Evolutionary conservation across 1,140 invertebrate species (phyloP).

Genomic region (Centruroides vittatus): DNA sequence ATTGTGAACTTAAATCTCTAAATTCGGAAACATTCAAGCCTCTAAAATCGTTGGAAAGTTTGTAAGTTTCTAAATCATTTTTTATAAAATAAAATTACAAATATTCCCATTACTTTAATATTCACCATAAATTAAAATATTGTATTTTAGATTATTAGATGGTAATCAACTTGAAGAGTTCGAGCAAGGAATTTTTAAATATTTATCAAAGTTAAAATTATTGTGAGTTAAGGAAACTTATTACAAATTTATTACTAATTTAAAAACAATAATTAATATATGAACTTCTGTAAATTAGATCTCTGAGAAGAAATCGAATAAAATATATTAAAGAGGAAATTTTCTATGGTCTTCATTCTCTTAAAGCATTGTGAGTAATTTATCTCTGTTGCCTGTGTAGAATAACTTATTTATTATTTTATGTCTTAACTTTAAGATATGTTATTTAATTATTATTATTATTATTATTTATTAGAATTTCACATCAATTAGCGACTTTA

Average conservation of each 20-base stretch:
- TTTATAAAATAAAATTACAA: background rate
- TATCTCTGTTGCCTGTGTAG: no score
- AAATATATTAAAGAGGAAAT: background rate
- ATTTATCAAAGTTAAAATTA: background rate
- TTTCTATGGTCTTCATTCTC: background rate
- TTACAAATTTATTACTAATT: background rate
- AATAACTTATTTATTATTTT: no score
- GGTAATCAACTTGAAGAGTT: conserved; percentile 1
- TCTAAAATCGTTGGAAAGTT: conserved; percentile 14
- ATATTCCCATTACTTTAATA: background rate
- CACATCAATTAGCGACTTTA: no score
- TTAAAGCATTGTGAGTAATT: conserved; percentile 3
- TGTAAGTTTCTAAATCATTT: conserved; percentile 19
- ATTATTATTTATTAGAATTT: no score
- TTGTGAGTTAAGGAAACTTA: background rate
- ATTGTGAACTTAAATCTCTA: conserved; percentile 9
- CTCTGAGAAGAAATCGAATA: conserved; percentile 3
- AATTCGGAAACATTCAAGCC: background rate
- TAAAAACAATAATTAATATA: no score
- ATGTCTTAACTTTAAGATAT: no score
- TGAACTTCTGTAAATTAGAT: background rate
- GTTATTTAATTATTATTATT: no score
- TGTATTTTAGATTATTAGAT: conserved; percentile 3
- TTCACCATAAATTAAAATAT: background rate
- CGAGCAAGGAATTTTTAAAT: background rate